These are phyloP conservation scores for Gobio gobio DNA, from an alignment of 2,113 vertebrate species.

Conservation along the genomic window DNA sequence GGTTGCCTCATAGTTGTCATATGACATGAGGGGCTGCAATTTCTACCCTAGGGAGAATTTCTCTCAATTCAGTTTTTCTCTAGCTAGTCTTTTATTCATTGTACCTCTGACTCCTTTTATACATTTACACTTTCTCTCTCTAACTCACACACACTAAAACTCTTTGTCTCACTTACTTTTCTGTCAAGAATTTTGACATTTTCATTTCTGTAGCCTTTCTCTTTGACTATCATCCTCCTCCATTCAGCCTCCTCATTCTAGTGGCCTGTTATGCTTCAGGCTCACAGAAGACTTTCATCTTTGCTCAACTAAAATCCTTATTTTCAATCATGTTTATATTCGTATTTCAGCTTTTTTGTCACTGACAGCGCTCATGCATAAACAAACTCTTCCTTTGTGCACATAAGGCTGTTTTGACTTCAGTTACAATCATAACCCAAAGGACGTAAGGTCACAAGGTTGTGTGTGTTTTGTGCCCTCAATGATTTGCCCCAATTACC, in stretches of 20 bases:
- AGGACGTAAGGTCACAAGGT: conserved; percentile 8
- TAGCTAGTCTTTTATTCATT: conserved; percentile 30
- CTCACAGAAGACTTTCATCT: conserved; percentile 18
- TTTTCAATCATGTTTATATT: not conserved
- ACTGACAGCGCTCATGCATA: not conserved
- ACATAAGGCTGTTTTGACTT: conserved; percentile 21
- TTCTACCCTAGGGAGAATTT: not conserved
- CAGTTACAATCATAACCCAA: not conserved
- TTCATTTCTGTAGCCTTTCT: conserved; percentile 16
- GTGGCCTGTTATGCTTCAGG: not conserved
- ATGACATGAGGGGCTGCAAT: not conserved
- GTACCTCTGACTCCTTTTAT: conserved; percentile 19
- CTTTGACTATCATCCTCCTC: conserved; percentile 1
- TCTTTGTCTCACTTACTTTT: conserved; percentile 33
- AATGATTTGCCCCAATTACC: conserved; percentile 35
- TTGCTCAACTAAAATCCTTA: not conserved
- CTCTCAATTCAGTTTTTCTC: conserved; percentile 18
- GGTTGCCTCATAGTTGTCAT: conserved; percentile 15
- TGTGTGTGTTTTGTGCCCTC: conserved; percentile 7
- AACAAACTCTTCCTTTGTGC: conserved; percentile 11
- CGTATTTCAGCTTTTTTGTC: not conserved
- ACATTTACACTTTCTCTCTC: conserved; percentile 19
- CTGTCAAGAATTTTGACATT: conserved; percentile 35
- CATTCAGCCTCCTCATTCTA: not conserved
- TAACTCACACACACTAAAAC: conserved; percentile 12